Conservation (phyloP, 2,888 invertebrate species). For the Catocala sponsa region DNA sequence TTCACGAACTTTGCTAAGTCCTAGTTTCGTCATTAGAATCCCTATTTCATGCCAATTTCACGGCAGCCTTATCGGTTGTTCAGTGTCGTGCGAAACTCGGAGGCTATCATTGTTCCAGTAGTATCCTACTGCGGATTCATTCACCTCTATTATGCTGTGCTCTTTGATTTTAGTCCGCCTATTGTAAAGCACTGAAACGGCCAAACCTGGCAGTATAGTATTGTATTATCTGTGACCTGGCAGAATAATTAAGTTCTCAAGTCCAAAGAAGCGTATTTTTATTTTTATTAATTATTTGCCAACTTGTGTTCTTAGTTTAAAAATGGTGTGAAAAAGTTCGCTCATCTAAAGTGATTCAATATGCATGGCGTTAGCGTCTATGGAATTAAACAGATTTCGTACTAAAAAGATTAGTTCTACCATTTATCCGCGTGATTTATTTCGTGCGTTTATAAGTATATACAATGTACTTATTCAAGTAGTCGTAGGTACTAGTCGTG, state of each 20-base stretch:
- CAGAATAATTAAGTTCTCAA: slow-evolving; percentile 6
- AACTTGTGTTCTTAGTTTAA: too few species aligned
- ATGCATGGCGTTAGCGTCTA: too few species aligned
- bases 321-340: too few species aligned
- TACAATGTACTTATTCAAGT: too few species aligned
- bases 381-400: too few species aligned
- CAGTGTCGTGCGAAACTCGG: neutral
- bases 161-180: slow-evolving; percentile 12
- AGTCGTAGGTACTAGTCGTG: too few species aligned
- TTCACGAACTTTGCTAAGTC: neutral
- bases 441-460: too few species aligned
- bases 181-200: slow-evolving; percentile 6
- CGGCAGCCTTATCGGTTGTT: neutral
- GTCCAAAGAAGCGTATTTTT: neutral
- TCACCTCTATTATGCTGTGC: slow-evolving; percentile 26
- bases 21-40: slow-evolving; percentile 3
- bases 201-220: slow-evolving; percentile 5
- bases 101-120: slow-evolving; percentile 12
- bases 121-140: slow-evolving; percentile 20
- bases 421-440: too few species aligned
- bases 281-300: too few species aligned
- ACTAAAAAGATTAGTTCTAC: too few species aligned
- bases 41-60: slow-evolving; percentile 3
- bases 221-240: too few species aligned
- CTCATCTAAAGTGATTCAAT: too few species aligned